Evolutionary conservation across 2,113 vertebrate species (phyloP), one percentile per base, ranked within the genome.

Genomic region (Aramus guarauna): DNA sequence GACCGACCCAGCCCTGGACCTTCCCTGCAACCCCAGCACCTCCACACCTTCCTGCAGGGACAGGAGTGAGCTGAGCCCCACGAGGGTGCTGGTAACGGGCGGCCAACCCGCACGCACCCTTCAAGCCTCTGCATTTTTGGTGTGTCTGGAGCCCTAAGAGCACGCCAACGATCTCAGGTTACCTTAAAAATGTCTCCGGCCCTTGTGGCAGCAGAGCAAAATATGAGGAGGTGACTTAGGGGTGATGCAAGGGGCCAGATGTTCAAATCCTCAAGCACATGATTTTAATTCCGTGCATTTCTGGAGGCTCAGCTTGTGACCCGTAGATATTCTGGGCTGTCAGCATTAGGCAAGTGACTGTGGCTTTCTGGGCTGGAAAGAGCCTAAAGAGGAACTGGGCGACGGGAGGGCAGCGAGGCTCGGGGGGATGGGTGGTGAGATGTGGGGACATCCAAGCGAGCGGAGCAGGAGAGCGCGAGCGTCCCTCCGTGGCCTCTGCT

Each of bases 211-310:
- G 56, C 18, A 43, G 55, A 85, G 67, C 30, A 90, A 91, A 89
- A 74, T 6, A 62, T 8, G 23, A 91, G 77, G 69, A 56, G 34
- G 6, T 79, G 77, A 88, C 58, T 60, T 86, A 63, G 68, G 84
- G 45, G 30, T 91, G 68, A 89, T 63, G 63, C 90, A 93, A 95
- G 64, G 55, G 67, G 41, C 34, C 90, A 94, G 75, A 94, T 75
- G 64, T 48, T 88, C 89, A 91, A 78, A 72, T 45, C 34, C 74
- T 58, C 67, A 77, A 85, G 86, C 75, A 89, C 72, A 56, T 75
- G 92, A 84, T 84, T 81, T 78, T 55, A 66, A 74, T n/a, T 58
- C 64, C 56, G 12, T 12, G 67, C 2, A 2, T n/a, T 80, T 94
- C 63, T 69, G 47, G 55, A 88, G 66, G 55, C 56, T 77, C 60